Evolutionary conservation across 2,113 vertebrate genomes (phyloP), one percentile per base, ranked within the genome.

Genomic region (Grantiella picta): DNA sequence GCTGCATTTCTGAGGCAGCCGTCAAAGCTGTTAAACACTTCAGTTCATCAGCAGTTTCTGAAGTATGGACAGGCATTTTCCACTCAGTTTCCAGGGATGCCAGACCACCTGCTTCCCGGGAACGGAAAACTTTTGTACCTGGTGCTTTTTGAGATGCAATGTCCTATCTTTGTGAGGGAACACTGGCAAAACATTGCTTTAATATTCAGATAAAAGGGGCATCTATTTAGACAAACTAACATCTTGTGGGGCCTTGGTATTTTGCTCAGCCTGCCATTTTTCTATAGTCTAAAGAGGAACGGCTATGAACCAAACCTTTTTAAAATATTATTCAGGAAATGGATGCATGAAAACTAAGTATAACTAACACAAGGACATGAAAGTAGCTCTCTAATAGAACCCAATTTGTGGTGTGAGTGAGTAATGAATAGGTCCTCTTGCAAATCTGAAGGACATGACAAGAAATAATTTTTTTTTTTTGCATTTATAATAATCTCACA

Each of bases 1-100:
- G 0, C n/a, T 49, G 35, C 0, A 0, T 47, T 52, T 27, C 63
- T 61, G 36, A 77, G 45, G 27, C 1, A 1, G 21, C 49, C 0
- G 0, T 35, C 23, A 53, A 45, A 70, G 40, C 50, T 69, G 10
- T 15, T 27, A 25, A 53, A 33, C 5, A 12, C 24, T 86, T 72
- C 5, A 0, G 5, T 21, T 68, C 38, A 28, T 5, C 18, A 9
- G n/a, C 1, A 10, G 7, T 54, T 78, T 87, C 38, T 87, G 52
- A 69, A 33, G 12, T 22, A 17, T 4, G 12, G 16, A 49, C 14
- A 12, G 15, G 42, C 29, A 53, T 52, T 78, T 84, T 66, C 23
- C 7, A 2, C 18, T 59, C 44, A n/a, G 18, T 79, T 93, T 68
- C 38, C 13, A 36, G 6, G 27, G 57, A 36, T 56, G 44, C 5